A percentile compares a stretch with the other conserved stretches of the same genome.
Conservation (phyloP, 2,888 invertebrate species). For the Lysandra coridon region DNA sequence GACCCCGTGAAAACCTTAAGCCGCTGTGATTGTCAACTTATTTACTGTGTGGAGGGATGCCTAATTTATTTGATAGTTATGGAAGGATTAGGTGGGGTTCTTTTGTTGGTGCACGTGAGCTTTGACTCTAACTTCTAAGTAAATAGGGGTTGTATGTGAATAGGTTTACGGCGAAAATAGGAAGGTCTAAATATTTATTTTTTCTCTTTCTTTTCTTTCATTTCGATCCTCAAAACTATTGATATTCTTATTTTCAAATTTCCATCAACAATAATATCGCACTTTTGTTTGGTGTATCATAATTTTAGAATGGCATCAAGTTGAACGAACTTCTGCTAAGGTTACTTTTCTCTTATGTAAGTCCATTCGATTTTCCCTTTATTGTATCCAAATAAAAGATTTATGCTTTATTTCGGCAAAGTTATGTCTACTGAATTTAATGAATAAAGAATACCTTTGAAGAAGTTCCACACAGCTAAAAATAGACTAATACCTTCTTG, state of each 20-base stretch:
- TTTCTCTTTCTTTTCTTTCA: background rate
- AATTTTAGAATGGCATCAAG: too few species aligned
- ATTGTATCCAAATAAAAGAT: too few species aligned
- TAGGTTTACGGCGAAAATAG: background rate
- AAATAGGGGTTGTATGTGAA: background rate
- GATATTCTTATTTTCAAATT: too few species aligned
- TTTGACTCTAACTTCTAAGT: background rate
- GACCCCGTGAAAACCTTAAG: slow-evolving; percentile 45
- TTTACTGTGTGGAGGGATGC: slow-evolving; percentile 52
- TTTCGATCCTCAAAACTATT: too few species aligned
- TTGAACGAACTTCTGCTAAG: background rate
- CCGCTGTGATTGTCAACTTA: slow-evolving; percentile 64
- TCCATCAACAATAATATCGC: too few species aligned
- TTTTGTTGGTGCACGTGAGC: background rate
- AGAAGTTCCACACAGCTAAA: too few species aligned
- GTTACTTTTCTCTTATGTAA: background rate
- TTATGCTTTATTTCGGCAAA: too few species aligned
- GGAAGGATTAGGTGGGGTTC: slow-evolving; percentile 22
- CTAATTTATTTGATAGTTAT: slow-evolving; percentile 25
- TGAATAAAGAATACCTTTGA: too few species aligned
- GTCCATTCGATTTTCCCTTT: too few species aligned
- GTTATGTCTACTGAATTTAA: too few species aligned
- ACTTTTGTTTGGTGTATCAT: too few species aligned
- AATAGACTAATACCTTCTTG: too few species aligned
- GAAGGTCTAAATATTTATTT: background rate